Conservation (phyloP, 2,888 invertebrate species). For the Polymixis lichenea region DNA sequence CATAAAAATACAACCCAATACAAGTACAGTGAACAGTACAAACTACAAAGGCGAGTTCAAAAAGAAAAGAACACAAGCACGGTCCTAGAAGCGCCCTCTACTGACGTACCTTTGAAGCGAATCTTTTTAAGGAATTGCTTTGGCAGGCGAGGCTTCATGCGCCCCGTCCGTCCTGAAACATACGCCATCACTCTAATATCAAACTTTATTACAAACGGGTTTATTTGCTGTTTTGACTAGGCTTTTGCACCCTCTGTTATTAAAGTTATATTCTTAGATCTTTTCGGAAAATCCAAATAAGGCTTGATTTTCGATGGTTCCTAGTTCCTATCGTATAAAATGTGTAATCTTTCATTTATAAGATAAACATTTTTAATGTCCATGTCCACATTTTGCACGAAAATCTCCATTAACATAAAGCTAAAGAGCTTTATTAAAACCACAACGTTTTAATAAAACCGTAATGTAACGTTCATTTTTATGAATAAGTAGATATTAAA, state of each 20-base stretch:
- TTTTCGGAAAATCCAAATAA: background rate
- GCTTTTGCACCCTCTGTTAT: background rate
- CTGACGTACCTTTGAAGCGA: constrained; percentile 87
- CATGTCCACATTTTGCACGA: constrained; percentile 15
- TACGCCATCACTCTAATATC: constrained; percentile 58
- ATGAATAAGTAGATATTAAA: constrained; percentile 29
- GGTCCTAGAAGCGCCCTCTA: constrained; percentile 78
- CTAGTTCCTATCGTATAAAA: background rate
- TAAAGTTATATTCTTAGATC: background rate
- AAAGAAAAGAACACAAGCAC: constrained; percentile 49
- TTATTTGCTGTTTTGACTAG: background rate
- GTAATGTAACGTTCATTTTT: constrained; percentile 44
- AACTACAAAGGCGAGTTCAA: constrained; percentile 54
- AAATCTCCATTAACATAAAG: constrained; percentile 6
- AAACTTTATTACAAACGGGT: constrained; percentile 1
- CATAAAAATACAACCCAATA: constrained; percentile 35
- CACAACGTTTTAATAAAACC: constrained; percentile 37
- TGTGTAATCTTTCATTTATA: background rate
- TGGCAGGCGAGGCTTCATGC: constrained; percentile 82
- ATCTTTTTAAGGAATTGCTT: constrained; percentile 87
- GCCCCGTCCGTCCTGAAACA: constrained; percentile 84
- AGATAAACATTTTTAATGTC: background rate
- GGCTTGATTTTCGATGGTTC: background rate
- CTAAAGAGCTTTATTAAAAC: constrained; percentile 17
- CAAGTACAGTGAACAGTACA: constrained; percentile 26